Conservation (phyloP, 37 sponge, comb jelly and placozoan genomes). For the Tethya wilhelma region DNA sequence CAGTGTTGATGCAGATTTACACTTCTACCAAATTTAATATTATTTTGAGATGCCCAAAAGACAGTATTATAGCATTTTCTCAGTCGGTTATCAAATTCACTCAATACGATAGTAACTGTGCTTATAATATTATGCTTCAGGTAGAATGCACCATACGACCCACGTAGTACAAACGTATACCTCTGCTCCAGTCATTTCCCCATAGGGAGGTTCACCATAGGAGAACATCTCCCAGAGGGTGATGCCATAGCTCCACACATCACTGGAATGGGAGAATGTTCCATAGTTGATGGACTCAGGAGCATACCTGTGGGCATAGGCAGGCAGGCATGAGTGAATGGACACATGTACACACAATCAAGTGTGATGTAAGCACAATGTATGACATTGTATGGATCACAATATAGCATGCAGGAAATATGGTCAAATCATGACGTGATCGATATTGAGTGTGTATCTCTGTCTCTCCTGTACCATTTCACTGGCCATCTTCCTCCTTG, state of each 20-base stretch:
- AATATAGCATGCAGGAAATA: background rate
- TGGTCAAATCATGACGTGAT: background rate
- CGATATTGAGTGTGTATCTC: background rate
- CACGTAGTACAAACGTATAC: slow-evolving; percentile 37
- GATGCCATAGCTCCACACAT: slow-evolving; percentile 99
- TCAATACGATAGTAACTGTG: no score
- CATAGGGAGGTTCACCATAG: slow-evolving; percentile 94
- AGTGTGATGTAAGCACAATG: background rate
- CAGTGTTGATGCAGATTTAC: background rate
- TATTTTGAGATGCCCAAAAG: background rate
- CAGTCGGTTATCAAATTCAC: background rate
- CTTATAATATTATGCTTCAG: no score
- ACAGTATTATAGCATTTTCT: background rate
- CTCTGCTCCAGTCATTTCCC: slow-evolving; percentile 89
- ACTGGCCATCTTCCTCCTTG: slow-evolving; percentile 99
- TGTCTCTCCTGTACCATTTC: slow-evolving; percentile 79
- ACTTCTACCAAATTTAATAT: background rate
- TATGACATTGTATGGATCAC: no score
- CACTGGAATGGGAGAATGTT: slow-evolving; percentile 91
- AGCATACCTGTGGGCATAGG: slow-evolving; percentile 84
- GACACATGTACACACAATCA: background rate
- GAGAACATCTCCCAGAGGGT: slow-evolving; percentile 99
- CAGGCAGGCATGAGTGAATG: background rate
- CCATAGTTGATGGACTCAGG: slow-evolving; percentile 96
- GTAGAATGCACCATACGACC: background rate